Evolutionary conservation across 2,113 vertebrate species (phyloP).

Genomic region (Sceloporus undulatus): DNA sequence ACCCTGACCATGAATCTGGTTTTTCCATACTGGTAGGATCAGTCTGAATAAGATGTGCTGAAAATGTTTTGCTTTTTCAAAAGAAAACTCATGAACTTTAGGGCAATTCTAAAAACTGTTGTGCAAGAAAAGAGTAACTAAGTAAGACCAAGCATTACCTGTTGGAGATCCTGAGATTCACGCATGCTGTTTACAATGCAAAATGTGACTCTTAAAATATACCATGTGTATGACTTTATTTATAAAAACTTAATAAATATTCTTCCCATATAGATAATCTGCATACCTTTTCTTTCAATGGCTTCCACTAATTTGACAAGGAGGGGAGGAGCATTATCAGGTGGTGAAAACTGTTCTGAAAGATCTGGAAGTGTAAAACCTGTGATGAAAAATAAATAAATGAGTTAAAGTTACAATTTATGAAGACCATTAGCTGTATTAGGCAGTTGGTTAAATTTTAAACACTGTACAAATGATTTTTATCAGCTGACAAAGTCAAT

Average conservation of each 20-base stretch:
- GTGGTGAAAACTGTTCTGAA: slow-evolving; percentile 90
- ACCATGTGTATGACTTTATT: background rate
- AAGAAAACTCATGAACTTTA: slow-evolving; percentile 2
- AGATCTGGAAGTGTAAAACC: slow-evolving; percentile 87
- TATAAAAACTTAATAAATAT: background rate
- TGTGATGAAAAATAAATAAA: slow-evolving; percentile 64
- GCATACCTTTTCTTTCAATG: slow-evolving; percentile 94
- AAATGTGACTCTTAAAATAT: background rate
- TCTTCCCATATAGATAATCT: background rate
- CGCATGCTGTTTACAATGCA: background rate
- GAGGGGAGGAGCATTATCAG: slow-evolving; percentile 86
- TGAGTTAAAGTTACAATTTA: slow-evolving; percentile 5
- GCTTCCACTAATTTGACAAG: slow-evolving; percentile 88
- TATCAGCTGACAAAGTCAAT: slow-evolving; percentile 24
- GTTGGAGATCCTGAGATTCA: background rate
- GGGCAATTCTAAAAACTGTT: background rate
- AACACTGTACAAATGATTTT: slow-evolving; percentile 28
- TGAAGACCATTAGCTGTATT: slow-evolving; percentile 22
- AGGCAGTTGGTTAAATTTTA: slow-evolving; percentile 41
- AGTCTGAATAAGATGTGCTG: slow-evolving; percentile 10
- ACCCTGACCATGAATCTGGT: background rate
- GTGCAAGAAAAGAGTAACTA: background rate
- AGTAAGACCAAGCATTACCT: background rate
- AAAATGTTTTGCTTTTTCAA: background rate
- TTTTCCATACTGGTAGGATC: slow-evolving; percentile 1